Conservation (phyloP, 2,113 vertebrate species). For the Dicrurus megarhynchus region DNA sequence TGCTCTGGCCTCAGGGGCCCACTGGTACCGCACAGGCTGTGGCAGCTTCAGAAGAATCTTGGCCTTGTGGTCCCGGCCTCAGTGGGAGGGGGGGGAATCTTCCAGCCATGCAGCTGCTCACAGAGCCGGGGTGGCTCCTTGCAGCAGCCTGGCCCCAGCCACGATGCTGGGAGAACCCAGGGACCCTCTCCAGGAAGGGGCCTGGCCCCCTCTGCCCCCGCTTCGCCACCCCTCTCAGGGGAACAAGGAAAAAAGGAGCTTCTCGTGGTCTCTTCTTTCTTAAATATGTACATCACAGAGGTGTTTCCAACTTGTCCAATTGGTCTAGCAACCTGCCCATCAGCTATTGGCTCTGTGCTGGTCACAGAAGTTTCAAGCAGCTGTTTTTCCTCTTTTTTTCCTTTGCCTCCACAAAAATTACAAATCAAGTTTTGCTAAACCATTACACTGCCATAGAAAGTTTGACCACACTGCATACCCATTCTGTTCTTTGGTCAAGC, state of each 20-base stretch:
- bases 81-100: too few species aligned
- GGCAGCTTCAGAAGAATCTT: too few species aligned
- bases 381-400: neutral
- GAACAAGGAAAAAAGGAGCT: neutral
- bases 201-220: accelerated
- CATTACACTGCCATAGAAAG: neutral
- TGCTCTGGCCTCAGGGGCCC: neutral
- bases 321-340: neutral
- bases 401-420: neutral
- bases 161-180: neutral
- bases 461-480: accelerated
- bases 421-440: neutral
- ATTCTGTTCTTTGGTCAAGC: neutral
- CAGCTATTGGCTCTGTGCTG: neutral
- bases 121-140: neutral
- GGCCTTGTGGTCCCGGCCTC: neutral
- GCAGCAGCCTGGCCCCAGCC: accelerated
- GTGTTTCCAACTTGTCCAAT: neutral
- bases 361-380: neutral
- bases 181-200: neutral
- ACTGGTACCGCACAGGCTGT: accelerated
- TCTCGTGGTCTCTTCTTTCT: neutral
- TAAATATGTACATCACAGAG: neutral
- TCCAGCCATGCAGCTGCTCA: accelerated
- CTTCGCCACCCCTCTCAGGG: neutral